These are phyloP conservation scores for Trissolcus basalis DNA, from an alignment of 1,140 invertebrate species.

Conservation along the genomic window DNA sequence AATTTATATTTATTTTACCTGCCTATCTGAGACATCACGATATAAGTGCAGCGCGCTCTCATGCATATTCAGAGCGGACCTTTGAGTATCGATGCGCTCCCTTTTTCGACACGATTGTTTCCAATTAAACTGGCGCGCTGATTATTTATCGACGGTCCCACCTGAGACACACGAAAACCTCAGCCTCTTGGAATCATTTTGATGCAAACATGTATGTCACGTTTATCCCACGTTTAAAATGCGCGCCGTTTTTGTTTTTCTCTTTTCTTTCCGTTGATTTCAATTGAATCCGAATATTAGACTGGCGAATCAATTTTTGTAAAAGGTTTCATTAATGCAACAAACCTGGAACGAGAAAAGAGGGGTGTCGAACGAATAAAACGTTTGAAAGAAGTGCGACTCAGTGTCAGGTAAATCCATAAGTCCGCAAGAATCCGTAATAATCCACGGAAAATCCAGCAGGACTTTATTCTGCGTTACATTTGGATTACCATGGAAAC, in stretches of 20 bases:
- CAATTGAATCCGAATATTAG: too few relatives aligned
- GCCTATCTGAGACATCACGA: slow-evolving; percentile 38
- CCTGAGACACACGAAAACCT: slow-evolving; percentile 23
- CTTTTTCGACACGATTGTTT: slow-evolving; percentile 23
- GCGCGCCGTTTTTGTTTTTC: slow-evolving; percentile 13
- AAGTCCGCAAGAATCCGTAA: slow-evolving; percentile 47
- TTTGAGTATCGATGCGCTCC: slow-evolving; percentile 28
- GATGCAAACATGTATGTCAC: slow-evolving; percentile 38
- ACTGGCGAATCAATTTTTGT: too few relatives aligned
- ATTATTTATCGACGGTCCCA: background rate
- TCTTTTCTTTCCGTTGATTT: slow-evolving; percentile 21
- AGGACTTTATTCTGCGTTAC: slow-evolving; percentile 48
- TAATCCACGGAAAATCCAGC: slow-evolving; percentile 49
- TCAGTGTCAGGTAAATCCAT: slow-evolving; percentile 48
- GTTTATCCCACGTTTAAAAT: slow-evolving; percentile 35
- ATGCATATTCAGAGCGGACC: slow-evolving; percentile 47
- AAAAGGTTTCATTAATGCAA: too few relatives aligned
- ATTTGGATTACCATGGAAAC: slow-evolving; percentile 48
- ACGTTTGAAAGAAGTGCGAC: slow-evolving; percentile 3
- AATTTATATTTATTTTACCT: slow-evolving; percentile 49
- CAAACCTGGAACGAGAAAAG: too few relatives aligned
- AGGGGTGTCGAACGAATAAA: too few relatives aligned
- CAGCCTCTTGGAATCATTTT: slow-evolving; percentile 23
- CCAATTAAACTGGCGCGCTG: slow-evolving; percentile 22
- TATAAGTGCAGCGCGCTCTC: slow-evolving; percentile 32